Evolutionary conservation across 2,113 vertebrate species (phyloP).

Genomic region (Heteronetta atricapilla): DNA sequence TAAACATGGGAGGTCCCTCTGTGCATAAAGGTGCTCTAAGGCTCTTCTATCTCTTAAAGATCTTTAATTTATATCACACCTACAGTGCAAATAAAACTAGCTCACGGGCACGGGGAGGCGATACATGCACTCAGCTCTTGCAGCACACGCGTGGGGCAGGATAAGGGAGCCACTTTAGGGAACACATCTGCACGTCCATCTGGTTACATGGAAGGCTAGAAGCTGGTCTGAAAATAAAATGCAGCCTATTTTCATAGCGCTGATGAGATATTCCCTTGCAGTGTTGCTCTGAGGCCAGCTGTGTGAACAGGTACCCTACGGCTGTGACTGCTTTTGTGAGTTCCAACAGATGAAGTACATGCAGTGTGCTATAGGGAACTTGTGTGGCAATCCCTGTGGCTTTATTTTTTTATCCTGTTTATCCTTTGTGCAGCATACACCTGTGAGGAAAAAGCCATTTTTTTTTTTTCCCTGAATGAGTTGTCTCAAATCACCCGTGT

Average conservation of each 20-base stretch:
- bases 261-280: not conserved
- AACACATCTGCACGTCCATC: accelerated
- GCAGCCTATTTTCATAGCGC: not conserved
- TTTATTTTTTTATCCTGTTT: not conserved
- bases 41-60: not conserved
- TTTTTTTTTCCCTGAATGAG: not conserved
- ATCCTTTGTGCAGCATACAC: not conserved
- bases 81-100: accelerated
- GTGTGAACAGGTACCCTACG: not conserved
- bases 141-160: accelerated
- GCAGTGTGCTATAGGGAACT: not conserved
- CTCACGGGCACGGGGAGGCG: accelerated
- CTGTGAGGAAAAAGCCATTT: not conserved
- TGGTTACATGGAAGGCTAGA: not conserved
- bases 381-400: not conserved
- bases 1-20: not conserved
- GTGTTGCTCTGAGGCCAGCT: not conserved
- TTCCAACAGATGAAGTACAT: accelerated
- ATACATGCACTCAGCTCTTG: accelerated
- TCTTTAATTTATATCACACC: not conserved
- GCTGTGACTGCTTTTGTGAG: not conserved
- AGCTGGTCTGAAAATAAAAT: not conserved
- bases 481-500: not conserved
- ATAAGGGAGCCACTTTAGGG: accelerated
- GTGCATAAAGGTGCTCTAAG: not conserved